Evolutionary conservation across 1,140 invertebrate species (phyloP), one percentile per base, ranked within the genome.

Genomic region (Tenebrio molitor): DNA sequence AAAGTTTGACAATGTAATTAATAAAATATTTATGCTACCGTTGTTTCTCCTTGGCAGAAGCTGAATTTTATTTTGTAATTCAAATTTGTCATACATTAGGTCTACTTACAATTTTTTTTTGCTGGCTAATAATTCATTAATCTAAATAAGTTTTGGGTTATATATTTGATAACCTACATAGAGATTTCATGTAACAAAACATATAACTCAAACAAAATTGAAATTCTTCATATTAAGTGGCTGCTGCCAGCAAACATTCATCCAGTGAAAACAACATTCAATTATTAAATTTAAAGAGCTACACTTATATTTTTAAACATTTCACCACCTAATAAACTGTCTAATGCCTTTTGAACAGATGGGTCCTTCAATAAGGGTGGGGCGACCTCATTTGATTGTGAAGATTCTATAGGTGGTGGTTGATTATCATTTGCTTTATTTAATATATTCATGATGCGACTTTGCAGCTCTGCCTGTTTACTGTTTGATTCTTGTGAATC

Each of bases 381-480:
- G 66, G 85, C 82, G 67, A 72, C 62, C 65, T 62, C 73, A 44
- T 36, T 25, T 44, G 68, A 21, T 23, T 50, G 39, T 8, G 39
- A 29, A n/a, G 70, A 69, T 36, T 74, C 72, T 14, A 73, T 58
- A 25, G 74, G 76, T 84, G 81, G 76, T 83, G 83, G 69, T 71
- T 25, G 50, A 6, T 50, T 23, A n/a, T 70, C 34, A n/a, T 71
- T 73, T 7, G 36, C 66, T 71, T 81, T 91, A 77, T 93, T 94
- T 69, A 95, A 81, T 58, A 96, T 95, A 81, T 89, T 95, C 23
- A 96, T 84, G 68, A 97, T 96, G 74, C 93, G 89, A 75, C 91
- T 93, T 77, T 96, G 93, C 2, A 96, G 81, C 81, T 96, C 93
- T 0, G 88, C 88, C 79, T 93, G 89, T 63, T 91, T 82, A 58